Percentiles rank a stretch among this genome's conserved stretches.
Conservation (phyloP, 2,797 vertebrate genomes). For the Sebastes dallii region DNA sequence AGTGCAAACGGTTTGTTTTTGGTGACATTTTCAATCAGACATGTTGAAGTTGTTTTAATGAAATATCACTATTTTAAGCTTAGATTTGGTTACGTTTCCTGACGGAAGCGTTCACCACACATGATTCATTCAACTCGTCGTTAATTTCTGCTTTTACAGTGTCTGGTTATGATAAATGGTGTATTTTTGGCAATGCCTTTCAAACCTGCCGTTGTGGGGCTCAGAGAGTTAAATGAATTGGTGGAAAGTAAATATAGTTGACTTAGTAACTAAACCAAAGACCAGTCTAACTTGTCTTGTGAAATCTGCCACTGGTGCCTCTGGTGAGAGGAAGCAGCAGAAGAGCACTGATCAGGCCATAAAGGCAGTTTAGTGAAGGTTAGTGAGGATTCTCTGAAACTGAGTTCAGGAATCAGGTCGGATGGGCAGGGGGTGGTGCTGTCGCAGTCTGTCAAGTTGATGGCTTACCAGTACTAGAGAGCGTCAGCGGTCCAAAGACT, state of each 20-base stretch:
- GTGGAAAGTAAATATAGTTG: neutral
- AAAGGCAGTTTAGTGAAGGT: slow-evolving; percentile 41
- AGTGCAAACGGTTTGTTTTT: neutral
- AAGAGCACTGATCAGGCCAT: neutral
- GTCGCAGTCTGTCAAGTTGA: slow-evolving; percentile 65
- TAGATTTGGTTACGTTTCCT: neutral
- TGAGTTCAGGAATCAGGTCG: slow-evolving; percentile 41
- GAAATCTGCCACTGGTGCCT: neutral
- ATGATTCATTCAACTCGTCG: neutral
- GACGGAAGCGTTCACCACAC: neutral
- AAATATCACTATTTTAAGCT: neutral
- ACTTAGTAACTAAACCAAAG: neutral
- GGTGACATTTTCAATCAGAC: no score
- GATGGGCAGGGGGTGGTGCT: slow-evolving; percentile 38
- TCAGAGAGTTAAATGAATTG: neutral
- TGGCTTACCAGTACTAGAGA: slow-evolving; percentile 66
- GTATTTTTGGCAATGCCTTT: no score
- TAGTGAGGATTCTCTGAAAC: slow-evolving; percentile 40
- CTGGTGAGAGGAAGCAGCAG: slow-evolving; percentile 1
- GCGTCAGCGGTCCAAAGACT: slow-evolving; percentile 61
- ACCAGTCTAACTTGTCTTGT: neutral
- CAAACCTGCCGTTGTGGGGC: neutral
- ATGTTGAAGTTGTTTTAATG: no score
- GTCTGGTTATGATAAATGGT: no score
- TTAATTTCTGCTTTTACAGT: no score